Base-by-base conservation (phyloP, 2,797 vertebrate genomes). In the Atherinosoma microstoma region DNA sequence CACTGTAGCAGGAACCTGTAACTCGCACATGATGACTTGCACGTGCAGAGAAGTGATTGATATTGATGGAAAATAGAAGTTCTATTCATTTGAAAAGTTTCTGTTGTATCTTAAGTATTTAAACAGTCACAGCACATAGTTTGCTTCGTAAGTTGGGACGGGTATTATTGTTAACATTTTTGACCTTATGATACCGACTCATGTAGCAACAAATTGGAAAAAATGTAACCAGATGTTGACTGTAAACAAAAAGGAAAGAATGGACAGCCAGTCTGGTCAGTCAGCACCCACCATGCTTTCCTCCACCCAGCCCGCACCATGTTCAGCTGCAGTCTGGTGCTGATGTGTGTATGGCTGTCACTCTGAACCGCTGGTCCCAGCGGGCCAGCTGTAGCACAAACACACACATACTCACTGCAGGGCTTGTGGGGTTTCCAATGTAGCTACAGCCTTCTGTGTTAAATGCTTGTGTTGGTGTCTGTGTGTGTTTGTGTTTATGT, bases 351-450 rank as follows among this genome's bases (percentile, higher is more conserved):
- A 47, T 51, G 77, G 79, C 78, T 91, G 91, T 89, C 91, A 87
- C 84, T 91, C 81, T 82, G 79, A 88, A 84, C 87, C 84, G 72
- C 85, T 79, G 76, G 89, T 91, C 88, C 87, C 91, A 88, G 80
- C 65, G 60, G 91, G 75, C 89, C 89, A 87, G 87, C 87, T 91
- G 90, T 73, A 90, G 80, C 85, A 76, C 85, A 91, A 75, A 86
- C 87, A 90, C 85, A 87, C 87, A 86, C 84, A 83, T 61, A 88
- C 87, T 85, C 84, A 91, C 90, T 91, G 87, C 86, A 84, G 88
- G 90, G 89, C 88, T 88, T 90, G 82, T 89, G 85, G 89, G 90
- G 80, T 86, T 91, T 91, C 87, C 85, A 91, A 67, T 90, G 75
- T 79, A 87, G 83, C 84, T 83, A 62, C 83, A 90, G 80, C 78